A percentile compares a stretch with the other conserved stretches of the same genome.
Conservation (phyloP, 2,888 invertebrate genomes). For the Drosophila meridiana region DNA sequence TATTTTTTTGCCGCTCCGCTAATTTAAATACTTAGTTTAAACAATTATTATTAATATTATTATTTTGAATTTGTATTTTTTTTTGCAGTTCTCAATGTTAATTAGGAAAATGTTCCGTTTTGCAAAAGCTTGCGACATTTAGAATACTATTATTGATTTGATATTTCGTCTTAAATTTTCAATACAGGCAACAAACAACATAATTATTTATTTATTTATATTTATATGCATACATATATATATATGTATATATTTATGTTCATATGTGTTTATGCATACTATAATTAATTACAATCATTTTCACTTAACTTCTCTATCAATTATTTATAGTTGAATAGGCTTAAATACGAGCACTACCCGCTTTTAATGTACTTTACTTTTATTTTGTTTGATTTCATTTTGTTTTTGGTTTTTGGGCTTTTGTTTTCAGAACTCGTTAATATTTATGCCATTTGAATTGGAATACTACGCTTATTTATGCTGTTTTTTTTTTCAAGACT, state of each 20-base stretch:
- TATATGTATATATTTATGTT: constrained; percentile 28
- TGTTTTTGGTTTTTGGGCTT: constrained; percentile 13
- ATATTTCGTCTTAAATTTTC: constrained; percentile 49
- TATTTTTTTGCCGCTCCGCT: constrained; percentile 10
- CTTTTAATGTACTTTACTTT: constrained; percentile 20
- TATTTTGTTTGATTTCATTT: constrained; percentile 21
- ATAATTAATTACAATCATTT: constrained; percentile 46
- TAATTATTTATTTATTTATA: constrained; percentile 50
- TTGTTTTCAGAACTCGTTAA: constrained; percentile 30
- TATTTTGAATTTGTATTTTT: background rate
- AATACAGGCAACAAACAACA: constrained; percentile 74
- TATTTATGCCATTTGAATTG: constrained; percentile 27
- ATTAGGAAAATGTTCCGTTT: constrained; percentile 53
- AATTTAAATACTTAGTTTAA: constrained; percentile 11
- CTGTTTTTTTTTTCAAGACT: constrained; percentile 29
- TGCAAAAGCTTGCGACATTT: constrained; percentile 52
- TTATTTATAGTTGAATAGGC: constrained; percentile 49
- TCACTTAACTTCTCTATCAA: constrained; percentile 13
- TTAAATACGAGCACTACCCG: constrained; percentile 24
- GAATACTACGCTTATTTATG: constrained; percentile 6
- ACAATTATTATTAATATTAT: constrained; percentile 12
- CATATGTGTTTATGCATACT: constrained; percentile 34
- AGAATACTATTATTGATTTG: constrained; percentile 59
- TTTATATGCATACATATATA: constrained; percentile 28
- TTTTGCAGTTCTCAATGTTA: constrained; percentile 30